Evolutionary conservation across 2,888 invertebrate species (phyloP).

Genomic region (Cephus pygmeus): DNA sequence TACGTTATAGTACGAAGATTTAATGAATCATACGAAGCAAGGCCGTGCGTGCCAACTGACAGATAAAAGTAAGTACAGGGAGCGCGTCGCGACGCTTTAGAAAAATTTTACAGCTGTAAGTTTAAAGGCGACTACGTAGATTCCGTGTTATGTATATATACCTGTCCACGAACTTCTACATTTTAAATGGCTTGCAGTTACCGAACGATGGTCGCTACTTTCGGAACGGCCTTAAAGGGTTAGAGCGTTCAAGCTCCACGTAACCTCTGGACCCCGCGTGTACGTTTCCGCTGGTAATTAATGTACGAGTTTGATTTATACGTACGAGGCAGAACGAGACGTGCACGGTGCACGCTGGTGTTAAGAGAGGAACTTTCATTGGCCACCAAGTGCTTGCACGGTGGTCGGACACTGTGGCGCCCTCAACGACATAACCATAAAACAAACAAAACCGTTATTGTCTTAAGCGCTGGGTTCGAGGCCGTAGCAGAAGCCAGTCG

Average conservation of each 20-base stretch:
- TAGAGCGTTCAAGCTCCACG: background rate
- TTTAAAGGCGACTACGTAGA: background rate
- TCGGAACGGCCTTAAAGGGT: background rate
- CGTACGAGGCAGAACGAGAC: conserved; percentile 1
- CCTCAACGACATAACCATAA: background rate
- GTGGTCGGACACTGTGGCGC: conserved; percentile 1
- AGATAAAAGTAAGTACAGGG: background rate
- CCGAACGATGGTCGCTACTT: background rate
- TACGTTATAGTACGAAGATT: background rate
- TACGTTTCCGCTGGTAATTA: background rate
- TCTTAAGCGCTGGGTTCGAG: background rate
- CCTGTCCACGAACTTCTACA: too few species aligned
- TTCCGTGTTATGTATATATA: too few species aligned
- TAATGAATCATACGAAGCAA: background rate
- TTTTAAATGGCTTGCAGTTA: too few species aligned
- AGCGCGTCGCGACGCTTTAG: background rate
- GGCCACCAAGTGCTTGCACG: background rate
- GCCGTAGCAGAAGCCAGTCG: background rate
- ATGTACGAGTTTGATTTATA: conserved; percentile 5
- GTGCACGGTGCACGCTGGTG: background rate
- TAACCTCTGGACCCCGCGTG: background rate
- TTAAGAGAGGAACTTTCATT: background rate
- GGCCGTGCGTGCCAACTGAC: background rate
- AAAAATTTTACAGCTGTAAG: background rate
- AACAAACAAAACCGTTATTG: conserved; percentile 2